Percentiles rank a stretch among this genome's conserved stretches.
phyloP scores from a whole-genome alignment of 1,140 invertebrate species.

The Bombus haemorrhoidalis region DNA sequence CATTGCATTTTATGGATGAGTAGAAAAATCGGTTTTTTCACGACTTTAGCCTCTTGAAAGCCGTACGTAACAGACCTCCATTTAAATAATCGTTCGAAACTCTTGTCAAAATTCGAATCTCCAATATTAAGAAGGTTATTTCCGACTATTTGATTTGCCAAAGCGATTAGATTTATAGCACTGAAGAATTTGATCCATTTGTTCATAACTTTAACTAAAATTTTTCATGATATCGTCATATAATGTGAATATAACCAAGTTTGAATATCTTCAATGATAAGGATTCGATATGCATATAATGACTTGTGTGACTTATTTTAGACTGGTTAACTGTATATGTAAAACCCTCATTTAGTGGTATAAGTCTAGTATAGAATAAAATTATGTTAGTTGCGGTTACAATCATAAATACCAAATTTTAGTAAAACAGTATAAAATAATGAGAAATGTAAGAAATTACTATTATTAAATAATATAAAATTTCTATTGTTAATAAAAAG shows the following conservation, averaged over 20 bases:
- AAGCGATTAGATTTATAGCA: conserved; percentile 18
- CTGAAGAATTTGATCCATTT: conserved; percentile 32
- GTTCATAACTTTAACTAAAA: conserved; percentile 4
- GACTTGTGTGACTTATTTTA: not conserved
- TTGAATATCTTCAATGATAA: not conserved
- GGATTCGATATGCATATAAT: not conserved
- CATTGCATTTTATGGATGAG: conserved; percentile 69
- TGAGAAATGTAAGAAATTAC: not conserved
- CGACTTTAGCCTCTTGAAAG: conserved; percentile 66
- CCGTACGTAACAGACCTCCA: conserved; percentile 67
- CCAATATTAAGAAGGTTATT: not conserved
- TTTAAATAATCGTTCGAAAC: conserved; percentile 66
- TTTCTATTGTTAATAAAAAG: too few species aligned
- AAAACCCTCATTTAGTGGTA: too few species aligned
- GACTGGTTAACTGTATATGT: not conserved
- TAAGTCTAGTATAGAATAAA: not conserved
- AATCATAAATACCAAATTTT: too few species aligned
- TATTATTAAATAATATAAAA: not conserved
- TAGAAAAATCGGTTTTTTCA: conserved; percentile 71
- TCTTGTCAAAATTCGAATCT: conserved; percentile 41
- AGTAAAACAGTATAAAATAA: not conserved
- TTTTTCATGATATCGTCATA: not conserved
- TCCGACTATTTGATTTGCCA: conserved; percentile 24
- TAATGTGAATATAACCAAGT: not conserved
- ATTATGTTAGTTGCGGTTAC: not conserved